Conservation (phyloP, 2,113 vertebrate genomes). For the Brienomyrus longianalis region DNA sequence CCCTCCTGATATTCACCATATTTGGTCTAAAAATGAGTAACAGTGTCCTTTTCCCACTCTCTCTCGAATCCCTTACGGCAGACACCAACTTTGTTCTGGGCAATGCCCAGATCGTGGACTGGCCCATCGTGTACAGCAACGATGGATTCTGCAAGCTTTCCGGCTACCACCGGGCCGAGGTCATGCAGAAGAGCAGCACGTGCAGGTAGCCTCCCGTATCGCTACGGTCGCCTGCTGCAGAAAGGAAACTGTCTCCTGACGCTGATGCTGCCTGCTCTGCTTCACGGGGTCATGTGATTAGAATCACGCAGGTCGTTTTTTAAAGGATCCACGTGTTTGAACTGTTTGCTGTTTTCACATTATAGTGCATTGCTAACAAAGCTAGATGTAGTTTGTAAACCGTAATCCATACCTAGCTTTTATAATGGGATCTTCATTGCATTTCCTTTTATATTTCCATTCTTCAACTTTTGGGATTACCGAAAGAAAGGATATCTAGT, state of each 20-base stretch:
- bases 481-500: neutral
- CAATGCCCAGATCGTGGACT: slow-evolving; percentile 98
- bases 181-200: slow-evolving; percentile 99
- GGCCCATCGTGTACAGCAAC: slow-evolving; percentile 98
- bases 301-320: neutral
- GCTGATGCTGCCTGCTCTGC: neutral
- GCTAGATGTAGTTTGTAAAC: neutral
- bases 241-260: neutral
- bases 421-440: neutral
- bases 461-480: neutral
- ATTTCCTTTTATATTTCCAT: neutral
- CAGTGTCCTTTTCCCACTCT: neutral
- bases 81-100: slow-evolving; percentile 98
- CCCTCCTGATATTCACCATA: neutral
- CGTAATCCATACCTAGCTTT: neutral
- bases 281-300: neutral
- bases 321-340: neutral
- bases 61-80: slow-evolving; percentile 48
- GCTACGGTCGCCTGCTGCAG: neutral
- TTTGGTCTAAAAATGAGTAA: neutral
- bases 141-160: slow-evolving; percentile 98
- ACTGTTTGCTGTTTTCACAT: neutral
- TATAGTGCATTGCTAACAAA: neutral
- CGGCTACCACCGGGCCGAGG: slow-evolving; percentile 95
- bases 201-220: slow-evolving; percentile 80